phyloP scores from a whole-genome alignment of 2,888 invertebrate species.

The Drosophila siamana region DNA sequence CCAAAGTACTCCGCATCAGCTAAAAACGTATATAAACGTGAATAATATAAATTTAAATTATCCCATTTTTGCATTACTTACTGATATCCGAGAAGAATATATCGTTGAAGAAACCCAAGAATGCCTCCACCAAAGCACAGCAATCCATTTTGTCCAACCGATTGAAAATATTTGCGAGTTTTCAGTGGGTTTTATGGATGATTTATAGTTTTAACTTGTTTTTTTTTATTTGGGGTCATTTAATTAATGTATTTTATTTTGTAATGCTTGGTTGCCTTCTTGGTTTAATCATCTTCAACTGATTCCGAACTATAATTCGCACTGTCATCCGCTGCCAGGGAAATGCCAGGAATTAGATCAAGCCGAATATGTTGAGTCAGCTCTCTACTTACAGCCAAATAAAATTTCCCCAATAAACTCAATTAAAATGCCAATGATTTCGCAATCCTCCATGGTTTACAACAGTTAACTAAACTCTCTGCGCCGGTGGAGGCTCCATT shows the following conservation, averaged over 20 bases:
- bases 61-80: constrained; percentile 14
- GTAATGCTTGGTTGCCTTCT: neutral
- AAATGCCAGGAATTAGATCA: neutral
- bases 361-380: too few relatives aligned
- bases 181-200: neutral
- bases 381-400: constrained; percentile 64
- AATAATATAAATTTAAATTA: neutral
- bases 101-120: constrained; percentile 57
- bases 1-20: constrained; percentile 63
- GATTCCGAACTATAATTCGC: constrained; percentile 31
- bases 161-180: neutral
- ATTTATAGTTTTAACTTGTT: neutral
- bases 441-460: constrained; percentile 67
- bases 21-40: constrained; percentile 10
- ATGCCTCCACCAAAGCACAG: constrained; percentile 54
- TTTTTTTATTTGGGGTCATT: constrained; percentile 15
- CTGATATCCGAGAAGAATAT: constrained; percentile 61
- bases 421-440: constrained; percentile 64
- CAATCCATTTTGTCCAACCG: constrained; percentile 38
- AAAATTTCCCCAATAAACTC: constrained; percentile 61
- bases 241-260: constrained; percentile 15
- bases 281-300: constrained; percentile 6
- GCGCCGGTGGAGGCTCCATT: constrained; percentile 24
- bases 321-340: constrained; percentile 29
- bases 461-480: constrained; percentile 22